These are phyloP conservation scores for Thalpophila matura DNA, from an alignment of 2,888 invertebrate species.

Conservation along the genomic window DNA sequence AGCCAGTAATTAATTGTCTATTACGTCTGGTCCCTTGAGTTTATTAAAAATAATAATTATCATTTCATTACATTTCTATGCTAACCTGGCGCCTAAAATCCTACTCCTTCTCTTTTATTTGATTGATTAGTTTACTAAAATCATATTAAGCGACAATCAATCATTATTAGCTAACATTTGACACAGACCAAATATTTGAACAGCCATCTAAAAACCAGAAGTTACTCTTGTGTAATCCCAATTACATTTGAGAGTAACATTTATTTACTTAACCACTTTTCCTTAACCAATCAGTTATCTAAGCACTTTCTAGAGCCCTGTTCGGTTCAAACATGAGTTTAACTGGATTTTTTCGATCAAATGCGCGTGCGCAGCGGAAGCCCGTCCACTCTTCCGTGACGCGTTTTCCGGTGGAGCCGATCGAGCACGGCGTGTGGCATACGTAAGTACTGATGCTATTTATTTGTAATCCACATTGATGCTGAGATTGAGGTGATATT, in stretches of 20 bases:
- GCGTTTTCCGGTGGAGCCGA: constrained; percentile 58
- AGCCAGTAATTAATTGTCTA: no score
- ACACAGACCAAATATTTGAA: neutral
- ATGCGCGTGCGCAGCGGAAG: constrained; percentile 66
- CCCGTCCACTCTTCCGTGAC: constrained; percentile 60
- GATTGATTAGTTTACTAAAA: neutral
- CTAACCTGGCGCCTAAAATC: no score
- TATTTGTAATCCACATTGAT: constrained; percentile 30
- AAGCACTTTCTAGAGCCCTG: constrained; percentile 57
- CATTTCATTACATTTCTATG: no score
- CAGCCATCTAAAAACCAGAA: neutral
- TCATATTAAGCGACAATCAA: no score
- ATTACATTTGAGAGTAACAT: constrained; percentile 18
- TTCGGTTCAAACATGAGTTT: constrained; percentile 41
- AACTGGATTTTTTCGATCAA: constrained; percentile 53
- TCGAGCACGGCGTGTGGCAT: constrained; percentile 54
- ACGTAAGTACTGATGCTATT: constrained; percentile 52
- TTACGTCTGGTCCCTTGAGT: no score
- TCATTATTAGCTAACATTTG: no score
- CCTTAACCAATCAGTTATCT: constrained; percentile 52
- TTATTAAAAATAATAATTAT: no score
- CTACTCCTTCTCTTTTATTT: no score
- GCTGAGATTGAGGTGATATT: neutral
- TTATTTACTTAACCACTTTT: constrained; percentile 47
- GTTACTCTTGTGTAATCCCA: constrained; percentile 14